Evolutionary conservation across 1,140 invertebrate genomes (phyloP).

Genomic region (Trialeurodes vaporariorum): DNA sequence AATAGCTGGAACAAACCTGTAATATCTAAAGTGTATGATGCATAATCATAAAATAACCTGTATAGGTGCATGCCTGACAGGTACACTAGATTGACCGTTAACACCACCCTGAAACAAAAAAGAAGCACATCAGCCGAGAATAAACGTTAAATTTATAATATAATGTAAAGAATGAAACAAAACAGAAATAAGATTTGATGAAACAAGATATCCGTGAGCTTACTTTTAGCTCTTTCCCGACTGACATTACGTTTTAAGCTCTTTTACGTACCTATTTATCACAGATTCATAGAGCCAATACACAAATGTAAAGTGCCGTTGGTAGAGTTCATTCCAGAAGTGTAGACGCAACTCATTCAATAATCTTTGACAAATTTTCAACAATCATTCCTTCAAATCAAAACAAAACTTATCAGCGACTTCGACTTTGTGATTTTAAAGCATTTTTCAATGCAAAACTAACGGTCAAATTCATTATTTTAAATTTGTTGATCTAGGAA

Average conservation of each 20-base stretch:
- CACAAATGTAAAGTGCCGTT: too few species aligned
- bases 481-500: too few species aligned
- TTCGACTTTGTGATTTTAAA: too few species aligned
- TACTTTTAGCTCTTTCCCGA: background rate
- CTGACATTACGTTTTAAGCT: background rate
- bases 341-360: too few species aligned
- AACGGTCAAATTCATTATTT: too few species aligned
- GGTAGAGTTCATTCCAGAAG: too few species aligned
- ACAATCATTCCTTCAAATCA: too few species aligned
- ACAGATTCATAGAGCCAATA: too few species aligned
- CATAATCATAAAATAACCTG: conserved; percentile 76
- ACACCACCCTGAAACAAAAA: conserved; percentile 48
- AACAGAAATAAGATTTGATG: background rate
- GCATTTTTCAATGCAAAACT: too few species aligned
- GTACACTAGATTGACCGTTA: conserved; percentile 65
- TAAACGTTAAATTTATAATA: background rate
- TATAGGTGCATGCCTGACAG: conserved; percentile 75
- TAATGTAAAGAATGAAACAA: background rate
- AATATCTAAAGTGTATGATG: conserved; percentile 79
- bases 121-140: conserved; percentile 13
- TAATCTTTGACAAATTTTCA: too few species aligned
- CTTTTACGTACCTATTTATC: background rate
- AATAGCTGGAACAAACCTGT: conserved; percentile 51
- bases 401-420: too few species aligned
- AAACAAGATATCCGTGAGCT: background rate